Percentiles rank a stretch among this genome's conserved stretches.
These are phyloP conservation scores for Stigmatopora argus DNA, from an alignment of 2,113 vertebrate species.

Conservation along the genomic window DNA sequence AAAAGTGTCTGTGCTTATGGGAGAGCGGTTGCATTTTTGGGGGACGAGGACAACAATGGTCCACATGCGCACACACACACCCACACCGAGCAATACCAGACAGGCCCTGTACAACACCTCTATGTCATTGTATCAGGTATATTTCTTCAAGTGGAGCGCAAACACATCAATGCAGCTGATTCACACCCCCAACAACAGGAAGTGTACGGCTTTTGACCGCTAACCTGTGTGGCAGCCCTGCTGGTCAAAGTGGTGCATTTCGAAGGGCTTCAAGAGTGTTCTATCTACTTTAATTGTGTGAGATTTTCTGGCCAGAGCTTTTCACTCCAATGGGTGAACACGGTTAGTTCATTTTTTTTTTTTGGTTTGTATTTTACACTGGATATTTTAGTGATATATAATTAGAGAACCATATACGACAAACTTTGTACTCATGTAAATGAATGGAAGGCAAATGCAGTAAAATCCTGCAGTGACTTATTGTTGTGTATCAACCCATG, in stretches of 20 bases:
- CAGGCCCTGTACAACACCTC: constrained; percentile 57
- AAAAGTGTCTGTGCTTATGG: constrained; percentile 38
- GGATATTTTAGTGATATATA: constrained; percentile 46
- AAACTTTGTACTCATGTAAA: constrained; percentile 62
- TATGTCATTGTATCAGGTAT: constrained; percentile 65
- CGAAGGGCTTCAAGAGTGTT: constrained; percentile 62
- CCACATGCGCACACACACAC: constrained; percentile 24
- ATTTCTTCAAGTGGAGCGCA: constrained; percentile 57
- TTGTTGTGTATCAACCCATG: constrained; percentile 62
- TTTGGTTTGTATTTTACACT: constrained; percentile 43
- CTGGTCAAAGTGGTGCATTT: constrained; percentile 48
- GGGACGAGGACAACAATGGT: constrained; percentile 22
- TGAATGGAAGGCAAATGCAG: constrained; percentile 49
- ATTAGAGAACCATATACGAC: constrained; percentile 46
- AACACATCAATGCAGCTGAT: constrained; percentile 49
- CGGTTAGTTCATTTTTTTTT: constrained; percentile 37
- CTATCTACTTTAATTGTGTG: constrained; percentile 20
- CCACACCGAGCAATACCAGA: constrained; percentile 62
- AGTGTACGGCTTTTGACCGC: constrained; percentile 61
- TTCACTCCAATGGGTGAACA: constrained; percentile 42
- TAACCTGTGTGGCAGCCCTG: constrained; percentile 63
- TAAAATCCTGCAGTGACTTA: constrained; percentile 55
- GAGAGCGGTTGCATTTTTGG: constrained; percentile 24
- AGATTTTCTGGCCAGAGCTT: constrained; percentile 48
- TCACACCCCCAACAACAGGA: constrained; percentile 33